Evolutionary conservation across 1,140 invertebrate species (phyloP).

Genomic region (Pogonomyrmex barbatus): DNA sequence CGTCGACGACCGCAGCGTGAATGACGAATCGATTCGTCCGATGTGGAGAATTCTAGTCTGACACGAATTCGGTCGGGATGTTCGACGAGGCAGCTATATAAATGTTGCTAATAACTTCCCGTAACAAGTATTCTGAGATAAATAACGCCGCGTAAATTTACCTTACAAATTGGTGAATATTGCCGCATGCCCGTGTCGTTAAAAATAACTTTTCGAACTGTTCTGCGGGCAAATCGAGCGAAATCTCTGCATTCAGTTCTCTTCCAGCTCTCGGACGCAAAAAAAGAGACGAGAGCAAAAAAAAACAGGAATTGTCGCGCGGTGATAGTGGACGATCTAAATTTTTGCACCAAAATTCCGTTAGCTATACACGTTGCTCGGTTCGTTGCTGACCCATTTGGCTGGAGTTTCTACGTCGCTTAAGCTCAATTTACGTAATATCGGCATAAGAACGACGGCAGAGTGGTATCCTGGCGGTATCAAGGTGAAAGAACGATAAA

Average conservation of each 20-base stretch:
- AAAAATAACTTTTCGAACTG: constrained; percentile 20
- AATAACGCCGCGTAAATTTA: background rate
- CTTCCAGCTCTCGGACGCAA: background rate
- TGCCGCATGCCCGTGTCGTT: background rate
- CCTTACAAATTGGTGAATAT: constrained; percentile 13
- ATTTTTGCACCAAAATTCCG: constrained; percentile 52
- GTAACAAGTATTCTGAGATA: background rate
- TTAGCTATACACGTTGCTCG: constrained; percentile 28
- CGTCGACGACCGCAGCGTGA: constrained; percentile 18
- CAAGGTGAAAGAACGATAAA: constrained; percentile 36
- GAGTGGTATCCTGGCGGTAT: constrained; percentile 21
- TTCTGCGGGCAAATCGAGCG: background rate
- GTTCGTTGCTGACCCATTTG: constrained; percentile 73
- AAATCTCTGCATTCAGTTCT: constrained; percentile 33
- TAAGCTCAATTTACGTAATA: constrained; percentile 78
- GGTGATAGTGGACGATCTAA: background rate
- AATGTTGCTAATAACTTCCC: background rate
- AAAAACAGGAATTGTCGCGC: constrained; percentile 30
- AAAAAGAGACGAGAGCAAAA: background rate
- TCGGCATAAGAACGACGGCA: constrained; percentile 63
- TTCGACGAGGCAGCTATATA: background rate
- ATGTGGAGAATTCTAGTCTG: background rate
- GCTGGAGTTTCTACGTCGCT: constrained; percentile 69
- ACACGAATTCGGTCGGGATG: background rate
- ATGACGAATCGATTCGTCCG: constrained; percentile 28